These are phyloP conservation scores for Phacellophora camtschatica DNA, from an alignment of 30 jellyfish, hydroid and myxozoan genomes.

Conservation along the genomic window DNA sequence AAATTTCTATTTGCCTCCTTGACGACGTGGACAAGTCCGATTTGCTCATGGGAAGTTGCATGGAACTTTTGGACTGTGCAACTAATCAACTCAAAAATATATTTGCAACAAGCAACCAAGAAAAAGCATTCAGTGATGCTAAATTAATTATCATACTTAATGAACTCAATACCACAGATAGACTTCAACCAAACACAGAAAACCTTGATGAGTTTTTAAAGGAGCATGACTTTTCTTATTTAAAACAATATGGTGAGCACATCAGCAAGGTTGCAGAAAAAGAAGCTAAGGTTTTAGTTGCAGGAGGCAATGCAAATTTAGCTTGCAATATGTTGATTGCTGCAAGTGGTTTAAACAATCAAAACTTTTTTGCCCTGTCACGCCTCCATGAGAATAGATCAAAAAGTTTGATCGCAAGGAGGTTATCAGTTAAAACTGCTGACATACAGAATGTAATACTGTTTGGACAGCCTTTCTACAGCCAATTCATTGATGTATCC, in stretches of 20 bases:
- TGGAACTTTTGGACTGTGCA: slow-evolving; percentile 95
- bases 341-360: neutral
- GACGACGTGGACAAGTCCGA: slow-evolving; percentile 50
- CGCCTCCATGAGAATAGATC: slow-evolving; percentile 80
- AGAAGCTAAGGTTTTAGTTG: slow-evolving; percentile 61
- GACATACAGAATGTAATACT: slow-evolving; percentile 52
- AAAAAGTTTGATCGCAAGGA: slow-evolving; percentile 79
- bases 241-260: slow-evolving; percentile 46
- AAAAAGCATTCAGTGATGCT: slow-evolving; percentile 69
- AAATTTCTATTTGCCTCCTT: slow-evolving; percentile 46
- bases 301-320: slow-evolving; percentile 70
- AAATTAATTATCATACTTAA: slow-evolving; percentile 60
- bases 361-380: slow-evolving; percentile 68
- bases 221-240: neutral
- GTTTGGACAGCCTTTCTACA: slow-evolving; percentile 82
- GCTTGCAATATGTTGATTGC: slow-evolving; percentile 56
- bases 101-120: slow-evolving; percentile 18
- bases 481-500: slow-evolving; percentile 50
- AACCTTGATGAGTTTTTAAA: slow-evolving; percentile 5
- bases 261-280: slow-evolving; percentile 44
- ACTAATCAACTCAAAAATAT: slow-evolving; percentile 52
- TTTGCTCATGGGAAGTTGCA: slow-evolving; percentile 44
- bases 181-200: neutral
- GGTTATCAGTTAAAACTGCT: slow-evolving; percentile 69
- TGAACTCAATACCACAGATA: slow-evolving; percentile 25